These are phyloP conservation scores for Halocynthia aurantium DNA, from an alignment of 23 tunicate species.

Conservation along the genomic window DNA sequence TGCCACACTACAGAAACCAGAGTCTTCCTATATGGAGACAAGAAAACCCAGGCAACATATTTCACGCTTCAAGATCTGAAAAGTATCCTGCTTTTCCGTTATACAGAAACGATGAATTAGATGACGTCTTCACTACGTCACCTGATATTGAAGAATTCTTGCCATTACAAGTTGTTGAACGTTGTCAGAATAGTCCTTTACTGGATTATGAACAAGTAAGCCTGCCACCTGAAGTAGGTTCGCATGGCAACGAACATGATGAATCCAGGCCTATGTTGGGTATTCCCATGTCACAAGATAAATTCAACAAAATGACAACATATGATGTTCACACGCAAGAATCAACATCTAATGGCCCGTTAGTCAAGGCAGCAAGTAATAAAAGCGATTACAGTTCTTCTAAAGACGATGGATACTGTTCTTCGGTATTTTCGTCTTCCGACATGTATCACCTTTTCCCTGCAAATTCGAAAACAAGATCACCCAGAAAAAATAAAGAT, in stretches of 20 bases:
- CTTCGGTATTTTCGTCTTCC: too few species aligned
- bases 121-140: neutral
- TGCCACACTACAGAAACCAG: too few species aligned
- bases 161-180: neutral
- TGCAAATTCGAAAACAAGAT: too few species aligned
- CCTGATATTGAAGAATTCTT: neutral
- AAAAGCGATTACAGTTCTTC: too few species aligned
- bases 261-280: slow-evolving; percentile 15
- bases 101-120: neutral
- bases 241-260: neutral
- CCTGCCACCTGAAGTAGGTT: neutral
- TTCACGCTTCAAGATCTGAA: neutral
- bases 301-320: neutral
- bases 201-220: neutral
- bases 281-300: slow-evolving; percentile 54
- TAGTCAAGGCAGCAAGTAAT: too few species aligned
- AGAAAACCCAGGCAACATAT: slow-evolving; percentile 18
- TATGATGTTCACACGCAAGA: too few species aligned
- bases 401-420: too few species aligned
- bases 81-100: too few species aligned
- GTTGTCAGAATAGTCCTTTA: neutral
- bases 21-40: slow-evolving; percentile 20
- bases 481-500: neutral
- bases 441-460: too few species aligned
- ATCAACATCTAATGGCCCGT: too few species aligned